Percentiles rank a stretch among this genome's conserved stretches.
Conservation (phyloP, 2,113 vertebrate genomes). For the Cinclus mexicanus region DNA sequence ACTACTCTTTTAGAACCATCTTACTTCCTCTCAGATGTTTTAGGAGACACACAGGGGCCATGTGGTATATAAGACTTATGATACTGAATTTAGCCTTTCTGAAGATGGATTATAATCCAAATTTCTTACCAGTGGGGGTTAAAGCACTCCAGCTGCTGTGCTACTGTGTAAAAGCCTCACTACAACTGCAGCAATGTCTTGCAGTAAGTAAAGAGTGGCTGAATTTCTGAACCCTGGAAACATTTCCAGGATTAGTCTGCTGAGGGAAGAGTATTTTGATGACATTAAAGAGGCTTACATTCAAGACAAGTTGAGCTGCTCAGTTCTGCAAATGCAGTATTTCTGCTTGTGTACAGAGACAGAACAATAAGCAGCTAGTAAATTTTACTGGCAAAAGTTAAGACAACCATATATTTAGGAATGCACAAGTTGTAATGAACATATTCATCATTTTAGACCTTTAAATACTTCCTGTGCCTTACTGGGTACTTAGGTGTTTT, state of each 20-base stretch:
- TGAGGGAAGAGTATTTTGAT: background rate
- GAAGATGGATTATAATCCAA: background rate
- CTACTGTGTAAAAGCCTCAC: background rate
- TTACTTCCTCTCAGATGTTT: background rate
- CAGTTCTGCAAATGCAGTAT: background rate
- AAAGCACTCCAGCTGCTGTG: background rate
- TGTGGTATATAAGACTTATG: background rate
- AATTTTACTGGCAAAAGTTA: slow-evolving; percentile 9
- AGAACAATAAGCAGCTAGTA: background rate
- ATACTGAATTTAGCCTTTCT: background rate
- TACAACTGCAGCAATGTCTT: background rate
- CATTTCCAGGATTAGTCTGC: background rate
- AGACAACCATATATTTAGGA: background rate
- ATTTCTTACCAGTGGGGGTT: background rate
- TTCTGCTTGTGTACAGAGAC: background rate
- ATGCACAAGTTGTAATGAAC: background rate
- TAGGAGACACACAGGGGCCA: background rate
- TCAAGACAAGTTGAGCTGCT: background rate
- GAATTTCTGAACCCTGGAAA: background rate
- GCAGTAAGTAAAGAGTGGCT: background rate
- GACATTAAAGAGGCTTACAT: background rate
- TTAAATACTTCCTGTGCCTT: background rate
- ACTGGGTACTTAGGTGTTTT: background rate
- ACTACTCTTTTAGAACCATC: background rate
- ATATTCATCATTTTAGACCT: background rate